A percentile compares a stretch with the other conserved stretches of the same genome.
These are phyloP conservation scores for Etheostoma perlongum DNA, from an alignment of 2,797 vertebrate genomes.

Conservation along the genomic window DNA sequence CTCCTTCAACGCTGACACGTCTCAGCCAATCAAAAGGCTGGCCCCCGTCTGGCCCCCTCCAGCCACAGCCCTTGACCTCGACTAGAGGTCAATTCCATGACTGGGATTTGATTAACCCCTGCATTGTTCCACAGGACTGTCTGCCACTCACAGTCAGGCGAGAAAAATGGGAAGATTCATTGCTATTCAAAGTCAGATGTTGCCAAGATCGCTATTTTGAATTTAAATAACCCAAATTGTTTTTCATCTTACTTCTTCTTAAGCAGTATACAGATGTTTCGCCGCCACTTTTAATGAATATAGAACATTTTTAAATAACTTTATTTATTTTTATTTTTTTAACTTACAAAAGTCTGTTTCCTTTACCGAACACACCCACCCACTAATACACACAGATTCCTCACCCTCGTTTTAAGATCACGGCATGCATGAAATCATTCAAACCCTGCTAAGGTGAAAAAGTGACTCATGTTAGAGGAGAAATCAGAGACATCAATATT, in stretches of 20 bases:
- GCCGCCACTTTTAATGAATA: background rate
- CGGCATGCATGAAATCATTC: constrained; percentile 22
- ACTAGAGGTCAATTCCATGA: constrained; percentile 76
- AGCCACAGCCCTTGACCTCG: constrained; percentile 73
- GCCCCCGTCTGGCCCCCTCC: constrained; percentile 66
- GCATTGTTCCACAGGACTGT: constrained; percentile 68
- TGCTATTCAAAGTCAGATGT: constrained; percentile 63
- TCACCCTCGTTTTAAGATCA: constrained; percentile 7
- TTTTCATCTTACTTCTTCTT: background rate
- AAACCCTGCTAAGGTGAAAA: constrained; percentile 41
- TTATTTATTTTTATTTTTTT: background rate
- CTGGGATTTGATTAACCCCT: constrained; percentile 81
- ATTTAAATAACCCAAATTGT: background rate
- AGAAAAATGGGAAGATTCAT: constrained; percentile 65
- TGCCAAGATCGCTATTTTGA: constrained; percentile 35
- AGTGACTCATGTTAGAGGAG: constrained; percentile 48
- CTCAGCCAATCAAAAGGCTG: constrained; percentile 65
- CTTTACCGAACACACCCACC: too few relatives aligned
- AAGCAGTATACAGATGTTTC: constrained; percentile 2
- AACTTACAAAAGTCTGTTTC: background rate
- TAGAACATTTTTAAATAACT: background rate
- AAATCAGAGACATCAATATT: constrained; percentile 72
- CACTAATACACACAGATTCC: background rate
- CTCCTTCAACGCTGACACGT: constrained; percentile 60
- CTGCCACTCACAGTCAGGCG: constrained; percentile 62